phyloP scores from a whole-genome alignment of 2,888 invertebrate species.

The Lasioglossum vierecki region DNA sequence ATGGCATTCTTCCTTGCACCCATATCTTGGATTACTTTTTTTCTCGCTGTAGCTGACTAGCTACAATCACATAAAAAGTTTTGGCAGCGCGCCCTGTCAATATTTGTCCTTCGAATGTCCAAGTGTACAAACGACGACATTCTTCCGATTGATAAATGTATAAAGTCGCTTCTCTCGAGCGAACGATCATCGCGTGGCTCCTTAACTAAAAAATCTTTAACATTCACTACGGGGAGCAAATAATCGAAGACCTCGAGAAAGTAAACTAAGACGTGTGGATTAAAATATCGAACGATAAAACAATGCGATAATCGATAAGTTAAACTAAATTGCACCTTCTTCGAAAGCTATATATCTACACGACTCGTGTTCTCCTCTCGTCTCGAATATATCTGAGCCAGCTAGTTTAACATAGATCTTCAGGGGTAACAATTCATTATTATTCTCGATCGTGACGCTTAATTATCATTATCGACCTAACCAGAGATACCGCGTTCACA shows the following conservation, averaged over 20 bases:
- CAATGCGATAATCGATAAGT: constrained; percentile 38
- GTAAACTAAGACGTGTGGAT: constrained; percentile 13
- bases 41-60: constrained; percentile 67
- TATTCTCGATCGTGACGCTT: constrained; percentile 48
- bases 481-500: constrained; percentile 25
- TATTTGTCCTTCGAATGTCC: constrained; percentile 31
- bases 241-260: constrained; percentile 11
- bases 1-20: constrained; percentile 74
- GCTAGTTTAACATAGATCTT: constrained; percentile 49
- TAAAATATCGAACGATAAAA: constrained; percentile 39
- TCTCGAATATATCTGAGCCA: constrained; percentile 56
- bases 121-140: not conserved
- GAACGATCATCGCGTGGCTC: constrained; percentile 17
- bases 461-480: constrained; percentile 46
- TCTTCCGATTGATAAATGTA: constrained; percentile 5
- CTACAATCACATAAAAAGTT: constrained; percentile 73
- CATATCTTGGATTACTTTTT: constrained; percentile 51
- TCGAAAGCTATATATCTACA: constrained; percentile 38
- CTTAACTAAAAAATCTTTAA: not conserved
- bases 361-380: constrained; percentile 12
- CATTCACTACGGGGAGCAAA: constrained; percentile 6
- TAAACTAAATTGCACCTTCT: constrained; percentile 60
- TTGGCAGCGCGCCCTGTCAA: constrained; percentile 71
- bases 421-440: constrained; percentile 51
- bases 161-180: not conserved